phyloP scores from a whole-genome alignment of 2,888 invertebrate genomes.

The Adela reaumurella region DNA sequence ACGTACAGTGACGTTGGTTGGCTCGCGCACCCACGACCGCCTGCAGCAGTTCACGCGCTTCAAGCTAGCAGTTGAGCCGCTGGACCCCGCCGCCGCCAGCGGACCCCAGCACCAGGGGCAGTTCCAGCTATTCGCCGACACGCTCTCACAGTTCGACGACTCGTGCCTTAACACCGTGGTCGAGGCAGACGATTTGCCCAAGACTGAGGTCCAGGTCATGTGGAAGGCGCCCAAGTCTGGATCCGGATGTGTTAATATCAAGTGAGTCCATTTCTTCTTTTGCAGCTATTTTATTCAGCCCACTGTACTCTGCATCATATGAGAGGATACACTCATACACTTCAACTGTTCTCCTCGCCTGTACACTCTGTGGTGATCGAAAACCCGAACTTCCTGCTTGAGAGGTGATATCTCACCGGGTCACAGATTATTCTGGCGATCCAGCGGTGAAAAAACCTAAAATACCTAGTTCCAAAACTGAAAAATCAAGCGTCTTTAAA shows the following conservation, averaged over 20 bases:
- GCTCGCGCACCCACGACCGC: conserved; percentile 61
- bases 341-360: too few relatives aligned
- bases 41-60: conserved; percentile 78
- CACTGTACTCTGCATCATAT: too few relatives aligned
- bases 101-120: conserved; percentile 33
- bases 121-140: conserved; percentile 54
- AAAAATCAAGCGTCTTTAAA: too few relatives aligned
- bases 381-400: not conserved
- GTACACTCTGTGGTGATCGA: too few relatives aligned
- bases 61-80: conserved; percentile 69
- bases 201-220: conserved; percentile 81
- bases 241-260: conserved; percentile 83
- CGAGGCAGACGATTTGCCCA: conserved; percentile 74
- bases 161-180: conserved; percentile 81
- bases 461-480: too few relatives aligned
- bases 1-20: conserved; percentile 60
- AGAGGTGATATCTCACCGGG: too few relatives aligned
- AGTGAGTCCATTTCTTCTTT: too few relatives aligned
- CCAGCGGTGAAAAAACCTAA: too few relatives aligned
- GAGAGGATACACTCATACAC: too few relatives aligned
- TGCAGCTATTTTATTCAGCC: too few relatives aligned
- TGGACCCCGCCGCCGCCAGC: conserved; percentile 36
- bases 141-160: conserved; percentile 68
- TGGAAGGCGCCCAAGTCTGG: conserved; percentile 87
- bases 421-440: too few relatives aligned